Percentiles rank a stretch among this genome's conserved stretches.
phyloP scores from a whole-genome alignment of 2,797 vertebrate genomes.

The Microchirus variegatus region DNA sequence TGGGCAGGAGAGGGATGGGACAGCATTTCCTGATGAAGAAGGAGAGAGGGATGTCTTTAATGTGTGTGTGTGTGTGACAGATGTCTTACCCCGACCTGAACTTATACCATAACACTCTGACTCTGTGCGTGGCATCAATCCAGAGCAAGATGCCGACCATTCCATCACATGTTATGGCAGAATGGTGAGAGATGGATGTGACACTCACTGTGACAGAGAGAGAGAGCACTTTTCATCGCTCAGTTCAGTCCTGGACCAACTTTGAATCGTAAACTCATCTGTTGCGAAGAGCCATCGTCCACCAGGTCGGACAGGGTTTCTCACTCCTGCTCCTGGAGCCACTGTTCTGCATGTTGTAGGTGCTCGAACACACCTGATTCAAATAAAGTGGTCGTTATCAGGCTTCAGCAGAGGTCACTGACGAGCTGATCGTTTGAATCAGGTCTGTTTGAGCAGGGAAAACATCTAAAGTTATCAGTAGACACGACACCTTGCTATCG shows the following conservation, averaged over 20 bases:
- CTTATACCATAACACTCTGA: constrained; percentile 41
- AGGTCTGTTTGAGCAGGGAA: no score
- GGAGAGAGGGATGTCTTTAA: constrained; percentile 42
- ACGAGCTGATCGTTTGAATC: no score
- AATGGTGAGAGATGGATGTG: constrained; percentile 6
- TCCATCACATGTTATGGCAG: constrained; percentile 49
- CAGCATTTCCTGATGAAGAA: constrained; percentile 13
- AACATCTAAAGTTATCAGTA: no score
- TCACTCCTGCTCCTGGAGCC: no score
- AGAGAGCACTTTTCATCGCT: neutral
- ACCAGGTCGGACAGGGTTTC: no score
- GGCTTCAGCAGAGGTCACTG: no score
- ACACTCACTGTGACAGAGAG: neutral
- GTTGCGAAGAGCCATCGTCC: no score
- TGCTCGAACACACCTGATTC: no score
- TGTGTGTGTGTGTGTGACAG: constrained; percentile 25
- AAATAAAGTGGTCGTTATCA: no score
- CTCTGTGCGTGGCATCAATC: constrained; percentile 52
- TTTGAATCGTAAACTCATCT: neutral
- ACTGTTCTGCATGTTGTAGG: no score
- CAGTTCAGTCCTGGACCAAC: neutral
- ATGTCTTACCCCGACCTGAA: constrained; percentile 24
- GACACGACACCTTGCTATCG: no score
- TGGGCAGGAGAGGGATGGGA: neutral
- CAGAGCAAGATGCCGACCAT: constrained; percentile 17